Conservation (phyloP, 2,797 vertebrate species). For the Antrozous pallidus region DNA sequence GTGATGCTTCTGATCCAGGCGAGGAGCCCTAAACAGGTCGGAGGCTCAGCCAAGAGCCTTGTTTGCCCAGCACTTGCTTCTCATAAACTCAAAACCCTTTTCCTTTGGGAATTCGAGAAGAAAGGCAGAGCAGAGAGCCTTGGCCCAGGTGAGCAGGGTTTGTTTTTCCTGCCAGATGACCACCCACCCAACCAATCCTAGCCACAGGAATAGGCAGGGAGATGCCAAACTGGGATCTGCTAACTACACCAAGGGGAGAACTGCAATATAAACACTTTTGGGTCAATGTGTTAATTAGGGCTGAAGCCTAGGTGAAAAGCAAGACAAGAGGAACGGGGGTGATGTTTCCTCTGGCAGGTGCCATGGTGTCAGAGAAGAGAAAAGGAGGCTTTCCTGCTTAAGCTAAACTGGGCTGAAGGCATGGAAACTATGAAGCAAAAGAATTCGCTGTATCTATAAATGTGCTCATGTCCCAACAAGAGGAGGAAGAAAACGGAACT, state of each 20-base stretch:
- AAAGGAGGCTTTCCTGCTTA: neutral
- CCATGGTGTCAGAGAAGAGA: neutral
- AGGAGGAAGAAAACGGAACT: constrained; percentile 19
- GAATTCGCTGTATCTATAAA: neutral
- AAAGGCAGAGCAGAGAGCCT: constrained; percentile 26
- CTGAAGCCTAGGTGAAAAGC: constrained; percentile 13
- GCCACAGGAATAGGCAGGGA: neutral
- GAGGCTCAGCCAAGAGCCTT: constrained; percentile 4
- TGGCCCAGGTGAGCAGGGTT: neutral
- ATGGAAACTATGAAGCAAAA: neutral
- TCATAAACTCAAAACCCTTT: neutral
- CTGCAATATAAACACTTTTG: constrained; percentile 39
- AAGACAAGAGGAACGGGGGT: neutral
- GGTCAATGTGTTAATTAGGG: constrained; percentile 23
- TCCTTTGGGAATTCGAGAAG: neutral
- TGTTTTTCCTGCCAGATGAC: neutral
- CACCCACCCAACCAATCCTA: constrained; percentile 23
- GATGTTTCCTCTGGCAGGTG: neutral
- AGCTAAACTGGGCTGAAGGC: neutral
- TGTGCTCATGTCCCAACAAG: constrained; percentile 46
- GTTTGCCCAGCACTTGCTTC: neutral
- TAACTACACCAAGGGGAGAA: neutral
- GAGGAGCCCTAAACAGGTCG: neutral
- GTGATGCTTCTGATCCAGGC: neutral
- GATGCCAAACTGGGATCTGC: neutral